Percentiles rank a stretch among this genome's conserved stretches.
phyloP scores from a whole-genome alignment of 2,113 vertebrate genomes.

The Tiliqua scincoides region DNA sequence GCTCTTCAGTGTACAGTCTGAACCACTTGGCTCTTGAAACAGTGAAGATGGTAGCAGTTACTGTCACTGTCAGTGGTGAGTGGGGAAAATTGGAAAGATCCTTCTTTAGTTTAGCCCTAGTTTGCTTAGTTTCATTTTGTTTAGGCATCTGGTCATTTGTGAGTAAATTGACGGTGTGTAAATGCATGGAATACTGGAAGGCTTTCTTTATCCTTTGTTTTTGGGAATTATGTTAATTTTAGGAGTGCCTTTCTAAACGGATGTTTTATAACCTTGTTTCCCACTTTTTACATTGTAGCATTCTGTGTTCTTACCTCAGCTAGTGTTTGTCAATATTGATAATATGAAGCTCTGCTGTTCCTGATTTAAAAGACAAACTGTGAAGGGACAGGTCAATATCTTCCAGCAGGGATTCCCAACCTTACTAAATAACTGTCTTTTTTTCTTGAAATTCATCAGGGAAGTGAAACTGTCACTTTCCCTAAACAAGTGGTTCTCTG shows the following conservation, averaged over 20 bases:
- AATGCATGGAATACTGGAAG: conserved; percentile 12
- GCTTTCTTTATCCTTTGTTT: conserved; percentile 2
- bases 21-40: not conserved
- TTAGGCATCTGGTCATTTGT: not conserved
- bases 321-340: not conserved
- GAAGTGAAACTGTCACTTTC: conserved; percentile 21
- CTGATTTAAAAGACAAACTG: conserved; percentile 23
- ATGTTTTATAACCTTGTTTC: conserved; percentile 23
- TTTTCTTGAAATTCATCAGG: conserved; percentile 10
- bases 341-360: conserved; percentile 10
- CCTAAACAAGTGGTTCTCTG: not conserved
- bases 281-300: conserved; percentile 29
- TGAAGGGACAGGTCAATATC: conserved; percentile 2
- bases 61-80: not conserved
- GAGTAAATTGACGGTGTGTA: not conserved
- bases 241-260: conserved; percentile 20
- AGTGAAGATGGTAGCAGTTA: not conserved
- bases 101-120: not conserved
- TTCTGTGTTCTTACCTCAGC: not conserved
- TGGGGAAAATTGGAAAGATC: not conserved
- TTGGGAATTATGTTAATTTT: conserved; percentile 43
- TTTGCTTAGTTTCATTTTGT: not conserved
- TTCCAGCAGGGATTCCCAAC: not conserved
- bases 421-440: conserved; percentile 13
- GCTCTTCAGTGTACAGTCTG: not conserved